phyloP scores from a whole-genome alignment of 2,113 vertebrate genomes.

The Marcusenius ussheri region DNA sequence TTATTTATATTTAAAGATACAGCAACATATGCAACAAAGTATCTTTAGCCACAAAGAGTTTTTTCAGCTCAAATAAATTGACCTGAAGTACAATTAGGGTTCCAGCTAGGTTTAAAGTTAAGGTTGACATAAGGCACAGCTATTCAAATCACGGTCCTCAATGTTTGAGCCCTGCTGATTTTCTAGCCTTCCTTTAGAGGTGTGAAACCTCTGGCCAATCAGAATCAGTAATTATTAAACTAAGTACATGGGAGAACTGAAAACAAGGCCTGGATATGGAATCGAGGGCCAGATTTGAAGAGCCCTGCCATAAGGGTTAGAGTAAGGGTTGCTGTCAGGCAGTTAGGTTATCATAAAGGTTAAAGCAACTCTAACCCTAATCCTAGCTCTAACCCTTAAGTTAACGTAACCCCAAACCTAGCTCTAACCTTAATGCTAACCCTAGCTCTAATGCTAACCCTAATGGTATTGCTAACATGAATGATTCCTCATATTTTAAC shows the following conservation, averaged over 20 bases:
- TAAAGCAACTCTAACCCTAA: neutral
- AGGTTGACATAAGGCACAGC: neutral
- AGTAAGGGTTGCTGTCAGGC: too few relatives aligned
- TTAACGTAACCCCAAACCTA: too few relatives aligned
- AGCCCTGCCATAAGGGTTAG: too few relatives aligned
- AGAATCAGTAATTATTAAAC: too few relatives aligned
- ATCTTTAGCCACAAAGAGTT: neutral
- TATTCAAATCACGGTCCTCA: neutral
- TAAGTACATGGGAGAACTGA: too few relatives aligned
- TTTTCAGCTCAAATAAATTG: neutral
- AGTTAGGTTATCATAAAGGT: neutral
- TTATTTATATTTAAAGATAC: neutral
- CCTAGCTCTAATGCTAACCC: neutral
- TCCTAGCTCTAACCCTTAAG: too few relatives aligned
- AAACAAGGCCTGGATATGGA: too few relatives aligned
- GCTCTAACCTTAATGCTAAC: neutral
- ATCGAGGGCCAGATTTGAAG: too few relatives aligned
- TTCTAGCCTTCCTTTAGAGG: neutral
- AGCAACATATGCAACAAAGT: neutral
- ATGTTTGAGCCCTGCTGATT: neutral
- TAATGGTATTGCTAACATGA: neutral
- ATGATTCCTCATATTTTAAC: neutral
- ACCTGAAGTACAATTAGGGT: neutral
- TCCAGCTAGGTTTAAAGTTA: neutral
- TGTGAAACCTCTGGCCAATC: too few relatives aligned